A percentile compares a stretch with the other conserved stretches of the same genome.
These are phyloP conservation scores for Caradrina kadenii DNA, from an alignment of 2,888 invertebrate genomes.

Conservation along the genomic window DNA sequence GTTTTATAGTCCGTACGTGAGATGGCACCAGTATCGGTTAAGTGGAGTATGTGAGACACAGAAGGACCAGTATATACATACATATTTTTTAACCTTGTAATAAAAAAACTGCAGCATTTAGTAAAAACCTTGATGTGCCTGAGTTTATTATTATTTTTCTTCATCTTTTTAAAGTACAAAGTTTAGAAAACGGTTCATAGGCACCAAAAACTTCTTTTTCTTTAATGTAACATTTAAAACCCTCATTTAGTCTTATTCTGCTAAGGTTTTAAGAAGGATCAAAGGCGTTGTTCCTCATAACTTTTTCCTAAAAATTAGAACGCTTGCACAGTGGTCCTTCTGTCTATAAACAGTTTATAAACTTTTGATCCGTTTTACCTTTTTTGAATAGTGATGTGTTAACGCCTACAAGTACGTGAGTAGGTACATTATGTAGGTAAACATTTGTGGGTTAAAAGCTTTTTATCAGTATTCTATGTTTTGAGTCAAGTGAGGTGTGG, in stretches of 20 bases:
- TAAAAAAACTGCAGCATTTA: background rate
- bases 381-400: conserved; percentile 55
- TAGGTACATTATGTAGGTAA: conserved; percentile 35
- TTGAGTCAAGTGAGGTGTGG: background rate
- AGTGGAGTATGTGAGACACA: background rate
- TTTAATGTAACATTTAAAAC: no score
- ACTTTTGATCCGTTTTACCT: conserved; percentile 35
- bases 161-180: no score
- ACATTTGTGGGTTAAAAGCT: conserved; percentile 45
- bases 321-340: background rate
- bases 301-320: no score
- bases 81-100: background rate
- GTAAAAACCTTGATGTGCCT: no score
- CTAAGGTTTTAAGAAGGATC: no score
- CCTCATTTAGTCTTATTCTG: no score
- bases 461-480: conserved; percentile 9
- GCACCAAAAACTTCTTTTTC: no score
- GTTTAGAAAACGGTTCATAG: no score
- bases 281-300: no score
- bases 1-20: conserved; percentile 56
- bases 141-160: no score
- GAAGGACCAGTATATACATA: conserved; percentile 17
- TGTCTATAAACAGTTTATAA: background rate
- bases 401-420: conserved; percentile 23
- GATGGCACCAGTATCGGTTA: background rate